Base-by-base conservation (phyloP, 2,888 invertebrate genomes). In the Latrodectus elegans region DNA sequence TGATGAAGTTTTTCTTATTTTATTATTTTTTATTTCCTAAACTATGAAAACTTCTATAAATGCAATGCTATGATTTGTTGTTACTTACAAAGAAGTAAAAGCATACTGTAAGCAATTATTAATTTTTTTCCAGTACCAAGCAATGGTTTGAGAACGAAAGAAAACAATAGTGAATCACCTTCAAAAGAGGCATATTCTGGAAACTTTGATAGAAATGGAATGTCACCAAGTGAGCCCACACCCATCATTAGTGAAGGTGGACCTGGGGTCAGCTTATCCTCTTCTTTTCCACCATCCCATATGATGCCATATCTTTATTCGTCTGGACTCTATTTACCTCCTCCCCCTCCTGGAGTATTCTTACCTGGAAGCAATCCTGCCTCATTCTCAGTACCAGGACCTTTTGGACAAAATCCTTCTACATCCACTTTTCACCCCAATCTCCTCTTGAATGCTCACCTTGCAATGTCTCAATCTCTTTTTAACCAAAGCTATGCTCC, bases 261-360 rank as follows among this genome's bases (percentile, higher is more conserved):
- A 72, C 88, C 88, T 8, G 79, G 68, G 11, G 70, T 88, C 71
- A 85, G 77, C 53, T 22, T 79, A 9, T 84, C 84, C 1, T 80
- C 88, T 8, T 88, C 88, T 10, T 84, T 88, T 51, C 84, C 88
- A 22, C 76, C 88, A 15, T 73, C 83, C 14, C 88, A 84, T 53
- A 80, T 88, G 80, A 76, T 84, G 79, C 88, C 88, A 26, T 88
- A 88, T 55, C 55, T 88, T 11, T 88, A 84, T 67, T 74, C 88
- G 9, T 88, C 88, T 11, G 80, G 84, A 55, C 80, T 88, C 3
- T 88, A 88, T 22, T 60, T 88, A 14, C 88, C 88, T 65, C 84
- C 88, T 1, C 83, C 88, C 15, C 79, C 85, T 15, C 76, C 87
- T 26, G 84, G 84, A 8, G 72, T 84, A 8, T 84, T 88, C 72